Conservation (phyloP, 2,888 invertebrate species). For the Drosophila neotestacea region DNA sequence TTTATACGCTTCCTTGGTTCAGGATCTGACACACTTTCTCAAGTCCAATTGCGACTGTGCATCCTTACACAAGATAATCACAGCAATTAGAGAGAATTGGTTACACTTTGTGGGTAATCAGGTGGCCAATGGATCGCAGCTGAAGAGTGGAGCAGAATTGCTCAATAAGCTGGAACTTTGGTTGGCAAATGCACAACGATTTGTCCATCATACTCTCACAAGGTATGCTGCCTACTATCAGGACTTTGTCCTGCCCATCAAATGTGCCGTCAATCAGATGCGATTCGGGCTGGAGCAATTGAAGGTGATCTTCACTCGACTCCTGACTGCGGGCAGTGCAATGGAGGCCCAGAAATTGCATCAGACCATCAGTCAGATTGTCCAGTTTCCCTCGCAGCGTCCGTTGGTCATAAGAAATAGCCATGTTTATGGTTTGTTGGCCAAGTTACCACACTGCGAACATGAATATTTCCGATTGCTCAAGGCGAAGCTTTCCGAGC, state of each 20-base stretch:
- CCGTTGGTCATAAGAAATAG: constrained; percentile 72
- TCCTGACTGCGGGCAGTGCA: constrained; percentile 55
- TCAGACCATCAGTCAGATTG: constrained; percentile 74
- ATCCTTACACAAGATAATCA: constrained; percentile 69
- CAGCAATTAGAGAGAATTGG: constrained; percentile 63
- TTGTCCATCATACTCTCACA: constrained; percentile 84
- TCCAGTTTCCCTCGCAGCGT: constrained; percentile 79
- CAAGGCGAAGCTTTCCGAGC: constrained; percentile 89
- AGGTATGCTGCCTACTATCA: constrained; percentile 89
- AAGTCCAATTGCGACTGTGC: constrained; percentile 82
- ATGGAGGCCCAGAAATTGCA: constrained; percentile 69
- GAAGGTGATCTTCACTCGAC: constrained; percentile 86
- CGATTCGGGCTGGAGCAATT: constrained; percentile 88
- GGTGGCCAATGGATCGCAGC: constrained; percentile 37
- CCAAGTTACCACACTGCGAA: constrained; percentile 78
- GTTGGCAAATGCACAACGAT: constrained; percentile 83
- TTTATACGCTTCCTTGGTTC: constrained; percentile 80
- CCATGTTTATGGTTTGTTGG: constrained; percentile 76
- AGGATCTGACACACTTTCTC: constrained; percentile 83
- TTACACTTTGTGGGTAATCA: constrained; percentile 34
- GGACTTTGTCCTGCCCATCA: constrained; percentile 91
- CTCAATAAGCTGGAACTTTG: constrained; percentile 82
- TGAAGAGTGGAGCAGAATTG: constrained; percentile 68
- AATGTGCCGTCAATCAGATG: constrained; percentile 89
- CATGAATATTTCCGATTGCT: constrained; percentile 85